phyloP scores from a whole-genome alignment of 2,888 invertebrate genomes.

The Apamea crenata region DNA sequence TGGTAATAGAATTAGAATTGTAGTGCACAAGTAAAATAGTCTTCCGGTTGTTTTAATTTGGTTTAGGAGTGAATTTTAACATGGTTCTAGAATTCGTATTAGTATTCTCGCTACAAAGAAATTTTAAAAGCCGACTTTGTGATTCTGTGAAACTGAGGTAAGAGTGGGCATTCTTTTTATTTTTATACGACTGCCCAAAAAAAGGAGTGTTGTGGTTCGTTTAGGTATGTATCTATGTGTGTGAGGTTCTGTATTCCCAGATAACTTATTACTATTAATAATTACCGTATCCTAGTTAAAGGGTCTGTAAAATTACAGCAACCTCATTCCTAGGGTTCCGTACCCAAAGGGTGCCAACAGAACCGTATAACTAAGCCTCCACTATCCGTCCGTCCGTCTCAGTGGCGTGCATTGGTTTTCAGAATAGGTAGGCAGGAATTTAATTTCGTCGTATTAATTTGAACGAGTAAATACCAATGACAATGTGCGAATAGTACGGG shows the following conservation, averaged over 20 bases:
- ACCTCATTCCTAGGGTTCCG: background rate
- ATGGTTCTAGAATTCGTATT: too few relatives aligned
- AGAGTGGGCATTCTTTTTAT: background rate
- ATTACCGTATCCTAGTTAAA: too few relatives aligned
- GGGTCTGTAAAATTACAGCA: background rate
- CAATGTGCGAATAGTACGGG: too few relatives aligned
- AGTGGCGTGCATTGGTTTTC: too few relatives aligned
- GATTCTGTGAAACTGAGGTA: background rate
- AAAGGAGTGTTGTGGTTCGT: background rate
- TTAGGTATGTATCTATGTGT: background rate
- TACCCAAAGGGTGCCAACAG: background rate
- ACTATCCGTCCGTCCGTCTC: background rate
- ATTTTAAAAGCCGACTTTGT: too few relatives aligned
- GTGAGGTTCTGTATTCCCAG: background rate
- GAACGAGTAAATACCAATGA: too few relatives aligned
- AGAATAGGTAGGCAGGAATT: too few relatives aligned
- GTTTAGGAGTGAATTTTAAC: background rate
- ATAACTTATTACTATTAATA: background rate
- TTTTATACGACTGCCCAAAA: background rate
- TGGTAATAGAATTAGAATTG: constrained; percentile 34
- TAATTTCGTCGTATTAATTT: too few relatives aligned
- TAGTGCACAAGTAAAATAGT: constrained; percentile 11
- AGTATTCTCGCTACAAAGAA: too few relatives aligned
- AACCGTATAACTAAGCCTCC: background rate
- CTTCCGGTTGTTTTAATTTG: constrained; percentile 8